Percentiles rank a stretch among this genome's conserved stretches.
Evolutionary conservation across 2,888 invertebrate species (phyloP).

Genomic region (Ophioninae sp.): DNA sequence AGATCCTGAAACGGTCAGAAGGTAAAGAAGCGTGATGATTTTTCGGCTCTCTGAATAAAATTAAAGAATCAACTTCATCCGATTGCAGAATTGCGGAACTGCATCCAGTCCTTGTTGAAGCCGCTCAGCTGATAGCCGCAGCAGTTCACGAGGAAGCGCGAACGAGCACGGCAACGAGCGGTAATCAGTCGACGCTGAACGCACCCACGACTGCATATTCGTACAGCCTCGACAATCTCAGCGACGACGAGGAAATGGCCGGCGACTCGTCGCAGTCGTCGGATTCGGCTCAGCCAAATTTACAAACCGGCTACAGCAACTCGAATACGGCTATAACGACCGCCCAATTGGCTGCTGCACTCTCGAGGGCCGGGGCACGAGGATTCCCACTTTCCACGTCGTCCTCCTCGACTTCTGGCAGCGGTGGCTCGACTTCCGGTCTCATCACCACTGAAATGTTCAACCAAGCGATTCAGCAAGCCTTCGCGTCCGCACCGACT

Average conservation of each 20-base stretch:
- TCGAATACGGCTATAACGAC: conserved; percentile 85
- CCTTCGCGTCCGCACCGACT: conserved; percentile 81
- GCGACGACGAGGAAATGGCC: conserved; percentile 84
- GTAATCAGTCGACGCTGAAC: conserved; percentile 69
- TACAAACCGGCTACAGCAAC: conserved; percentile 65
- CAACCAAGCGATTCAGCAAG: conserved; percentile 89
- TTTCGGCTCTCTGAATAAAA: background rate
- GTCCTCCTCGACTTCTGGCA: conserved; percentile 68
- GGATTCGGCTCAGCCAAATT: conserved; percentile 78
- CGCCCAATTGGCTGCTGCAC: conserved; percentile 88
- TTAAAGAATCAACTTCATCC: background rate
- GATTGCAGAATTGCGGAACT: conserved; percentile 84
- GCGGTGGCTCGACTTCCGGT: conserved; percentile 71
- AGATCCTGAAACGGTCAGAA: conserved; percentile 86
- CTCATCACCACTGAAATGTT: conserved; percentile 91
- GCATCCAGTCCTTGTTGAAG: conserved; percentile 88
- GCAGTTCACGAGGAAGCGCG: conserved; percentile 81
- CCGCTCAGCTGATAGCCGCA: conserved; percentile 86
- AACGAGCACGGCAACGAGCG: conserved; percentile 69
- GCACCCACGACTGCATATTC: conserved; percentile 81
- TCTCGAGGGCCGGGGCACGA: conserved; percentile 84
- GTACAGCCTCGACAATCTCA: conserved; percentile 82
- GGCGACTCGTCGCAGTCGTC: conserved; percentile 81
- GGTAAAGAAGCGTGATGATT: conserved; percentile 73
- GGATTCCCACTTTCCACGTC: conserved; percentile 69